These are phyloP conservation scores for Rousettus leschenaultii DNA, from an alignment of 2,113 vertebrate genomes.

Conservation along the genomic window DNA sequence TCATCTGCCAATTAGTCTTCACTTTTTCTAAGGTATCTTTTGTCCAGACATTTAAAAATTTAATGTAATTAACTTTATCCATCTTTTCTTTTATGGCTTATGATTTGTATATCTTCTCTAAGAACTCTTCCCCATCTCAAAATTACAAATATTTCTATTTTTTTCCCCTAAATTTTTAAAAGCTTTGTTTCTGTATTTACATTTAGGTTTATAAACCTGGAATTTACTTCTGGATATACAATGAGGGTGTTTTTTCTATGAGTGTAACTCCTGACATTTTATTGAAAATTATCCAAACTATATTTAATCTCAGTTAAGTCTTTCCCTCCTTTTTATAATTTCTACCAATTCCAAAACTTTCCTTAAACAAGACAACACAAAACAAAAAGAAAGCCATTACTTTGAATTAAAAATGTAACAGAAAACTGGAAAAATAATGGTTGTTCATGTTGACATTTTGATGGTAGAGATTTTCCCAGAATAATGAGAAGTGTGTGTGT, in stretches of 20 bases:
- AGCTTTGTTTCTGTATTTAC: background rate
- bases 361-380: background rate
- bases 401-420: background rate
- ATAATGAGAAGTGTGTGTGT: background rate
- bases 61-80: background rate
- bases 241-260: background rate
- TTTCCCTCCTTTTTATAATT: background rate
- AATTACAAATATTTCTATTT: background rate
- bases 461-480: background rate
- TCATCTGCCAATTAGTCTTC: background rate
- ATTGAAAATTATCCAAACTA: background rate
- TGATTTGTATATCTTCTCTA: background rate
- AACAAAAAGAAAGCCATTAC: background rate
- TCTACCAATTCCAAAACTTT: background rate
- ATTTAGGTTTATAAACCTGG: background rate
- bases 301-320: background rate
- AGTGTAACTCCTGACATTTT: background rate
- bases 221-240: background rate
- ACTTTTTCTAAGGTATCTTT: background rate
- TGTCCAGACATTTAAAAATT: background rate
- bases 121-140: background rate
- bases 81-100: background rate
- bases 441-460: background rate
- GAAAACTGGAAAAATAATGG: background rate
- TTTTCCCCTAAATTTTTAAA: background rate